Evolutionary conservation across 2,113 vertebrate genomes (phyloP).

Genomic region (Sphaerodactylus townsendi): DNA sequence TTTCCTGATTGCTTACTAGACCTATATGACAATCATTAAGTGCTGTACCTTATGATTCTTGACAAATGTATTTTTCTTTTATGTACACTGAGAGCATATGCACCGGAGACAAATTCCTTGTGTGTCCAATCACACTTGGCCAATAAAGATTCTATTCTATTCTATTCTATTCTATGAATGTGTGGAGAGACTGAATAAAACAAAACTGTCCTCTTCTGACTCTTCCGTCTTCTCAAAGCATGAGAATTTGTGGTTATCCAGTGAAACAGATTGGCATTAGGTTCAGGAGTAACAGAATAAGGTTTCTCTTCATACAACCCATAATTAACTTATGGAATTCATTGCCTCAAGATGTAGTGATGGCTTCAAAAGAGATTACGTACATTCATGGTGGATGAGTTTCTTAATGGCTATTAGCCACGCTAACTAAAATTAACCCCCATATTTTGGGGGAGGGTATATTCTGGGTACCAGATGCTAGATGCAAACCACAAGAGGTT

Average conservation of each 20-base stretch:
- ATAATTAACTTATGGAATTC: constrained; percentile 3
- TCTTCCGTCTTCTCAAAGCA: background rate
- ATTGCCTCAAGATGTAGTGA: background rate
- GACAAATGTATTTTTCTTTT: no score
- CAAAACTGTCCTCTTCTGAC: background rate
- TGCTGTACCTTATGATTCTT: no score
- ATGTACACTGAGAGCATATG: no score
- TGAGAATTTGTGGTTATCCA: background rate
- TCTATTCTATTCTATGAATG: no score
- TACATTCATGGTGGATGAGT: background rate
- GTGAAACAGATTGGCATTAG: background rate
- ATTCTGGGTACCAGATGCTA: background rate
- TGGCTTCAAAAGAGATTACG: background rate
- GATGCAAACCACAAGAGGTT: background rate
- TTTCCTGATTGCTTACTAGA: no score
- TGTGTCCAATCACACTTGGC: no score
- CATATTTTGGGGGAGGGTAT: background rate
- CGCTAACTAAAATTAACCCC: background rate
- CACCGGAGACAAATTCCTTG: no score
- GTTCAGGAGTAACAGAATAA: background rate
- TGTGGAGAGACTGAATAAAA: background rate
- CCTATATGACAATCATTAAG: no score
- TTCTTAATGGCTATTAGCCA: constrained; percentile 9
- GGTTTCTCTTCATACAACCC: background rate
- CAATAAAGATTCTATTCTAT: no score